Evolutionary conservation across 2,797 vertebrate species (phyloP).

Genomic region (Notolabrus celidotus): DNA sequence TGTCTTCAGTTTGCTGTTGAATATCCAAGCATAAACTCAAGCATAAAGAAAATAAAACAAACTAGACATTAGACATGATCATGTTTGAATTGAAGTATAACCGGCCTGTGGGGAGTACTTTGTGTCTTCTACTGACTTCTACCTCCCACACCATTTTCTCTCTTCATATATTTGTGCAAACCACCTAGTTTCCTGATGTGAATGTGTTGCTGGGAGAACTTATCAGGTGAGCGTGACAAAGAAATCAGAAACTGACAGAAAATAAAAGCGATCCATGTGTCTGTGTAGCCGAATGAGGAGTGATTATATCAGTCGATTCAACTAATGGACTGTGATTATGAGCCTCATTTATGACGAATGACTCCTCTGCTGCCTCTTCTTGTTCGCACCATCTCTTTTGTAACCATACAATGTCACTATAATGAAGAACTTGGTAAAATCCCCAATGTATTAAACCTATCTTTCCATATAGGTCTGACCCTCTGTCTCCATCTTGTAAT

Average conservation of each 20-base stretch:
- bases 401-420: constrained; percentile 36
- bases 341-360: constrained; percentile 65
- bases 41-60: constrained; percentile 1
- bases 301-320: constrained; percentile 65
- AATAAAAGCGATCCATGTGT: constrained; percentile 41
- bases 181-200: constrained; percentile 11
- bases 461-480: constrained; percentile 25
- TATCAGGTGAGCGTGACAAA: constrained; percentile 31
- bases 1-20: constrained; percentile 8
- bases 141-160: background rate
- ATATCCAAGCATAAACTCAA: constrained; percentile 1
- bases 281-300: constrained; percentile 32
- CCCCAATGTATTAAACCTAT: constrained; percentile 30
- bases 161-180: constrained; percentile 10
- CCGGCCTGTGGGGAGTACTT: background rate
- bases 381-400: constrained; percentile 27
- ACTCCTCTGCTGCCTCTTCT: constrained; percentile 35
- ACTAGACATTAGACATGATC: background rate
- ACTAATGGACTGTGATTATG: constrained; percentile 53
- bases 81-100: background rate
- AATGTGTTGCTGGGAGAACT: background rate
- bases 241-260: constrained; percentile 33
- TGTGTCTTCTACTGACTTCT: background rate
- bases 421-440: constrained; percentile 48
- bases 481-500: constrained; percentile 41